Conservation (phyloP, 1,140 invertebrate genomes). For the Cydia splendana region DNA sequence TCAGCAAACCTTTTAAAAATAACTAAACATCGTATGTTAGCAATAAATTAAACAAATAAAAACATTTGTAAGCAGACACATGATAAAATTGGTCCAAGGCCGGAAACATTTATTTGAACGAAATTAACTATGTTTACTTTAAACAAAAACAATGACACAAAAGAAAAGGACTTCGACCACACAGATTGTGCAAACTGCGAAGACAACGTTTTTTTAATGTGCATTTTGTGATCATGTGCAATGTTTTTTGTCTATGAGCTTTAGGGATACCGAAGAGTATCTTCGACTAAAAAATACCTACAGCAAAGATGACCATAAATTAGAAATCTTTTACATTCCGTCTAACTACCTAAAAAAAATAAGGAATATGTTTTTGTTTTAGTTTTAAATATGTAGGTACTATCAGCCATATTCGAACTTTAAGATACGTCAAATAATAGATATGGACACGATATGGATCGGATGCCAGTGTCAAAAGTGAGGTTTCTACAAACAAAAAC, state of each 20-base stretch:
- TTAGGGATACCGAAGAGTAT: background rate
- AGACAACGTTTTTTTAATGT: constrained; percentile 13
- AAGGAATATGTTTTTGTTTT: too few species aligned
- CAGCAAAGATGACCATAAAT: background rate
- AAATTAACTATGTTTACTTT: constrained; percentile 31
- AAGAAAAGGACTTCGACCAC: constrained; percentile 26
- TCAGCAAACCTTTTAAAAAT: background rate
- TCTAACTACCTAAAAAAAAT: background rate
- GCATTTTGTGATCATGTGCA: constrained; percentile 5
- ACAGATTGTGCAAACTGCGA: constrained; percentile 26
- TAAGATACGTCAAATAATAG: too few species aligned
- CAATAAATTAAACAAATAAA: constrained; percentile 24
- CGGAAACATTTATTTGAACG: constrained; percentile 27
- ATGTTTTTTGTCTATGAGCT: background rate
- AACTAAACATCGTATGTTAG: background rate
- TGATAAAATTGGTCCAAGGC: background rate
- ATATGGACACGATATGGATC: too few species aligned
- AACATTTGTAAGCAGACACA: background rate
- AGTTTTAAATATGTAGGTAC: too few species aligned
- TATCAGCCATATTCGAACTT: too few species aligned
- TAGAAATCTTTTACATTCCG: background rate
- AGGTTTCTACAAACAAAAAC: too few species aligned
- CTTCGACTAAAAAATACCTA: constrained; percentile 12
- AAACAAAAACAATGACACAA: constrained; percentile 22
- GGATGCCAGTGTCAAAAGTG: too few species aligned